A percentile compares a stretch with the other conserved stretches of the same genome.
Conservation (phyloP, 2,113 vertebrate species). For the Sus scrofa region T2T-Sscrofa CM000813.6:121722501-121723000, state of each 20-base stretch:
- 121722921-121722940: neutral
- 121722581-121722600: neutral
- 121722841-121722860: neutral
- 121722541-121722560: neutral
- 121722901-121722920: neutral
- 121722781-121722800: neutral
- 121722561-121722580: neutral
- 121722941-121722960: neutral
- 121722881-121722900: neutral
- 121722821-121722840: neutral
- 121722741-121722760: neutral
- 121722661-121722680: neutral
- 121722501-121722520: neutral
- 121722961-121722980: neutral
- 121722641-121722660: neutral
- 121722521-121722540: neutral
- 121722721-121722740: neutral
- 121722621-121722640: neutral
- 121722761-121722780: neutral
- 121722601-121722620: neutral
- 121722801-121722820: neutral
- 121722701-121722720: neutral
- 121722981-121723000: neutral
- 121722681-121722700: neutral
- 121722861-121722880: neutral